A percentile compares a stretch with the other conserved stretches of the same genome.
phyloP scores from a whole-genome alignment of 2,113 vertebrate species.

The Lophura nycthemera region DNA sequence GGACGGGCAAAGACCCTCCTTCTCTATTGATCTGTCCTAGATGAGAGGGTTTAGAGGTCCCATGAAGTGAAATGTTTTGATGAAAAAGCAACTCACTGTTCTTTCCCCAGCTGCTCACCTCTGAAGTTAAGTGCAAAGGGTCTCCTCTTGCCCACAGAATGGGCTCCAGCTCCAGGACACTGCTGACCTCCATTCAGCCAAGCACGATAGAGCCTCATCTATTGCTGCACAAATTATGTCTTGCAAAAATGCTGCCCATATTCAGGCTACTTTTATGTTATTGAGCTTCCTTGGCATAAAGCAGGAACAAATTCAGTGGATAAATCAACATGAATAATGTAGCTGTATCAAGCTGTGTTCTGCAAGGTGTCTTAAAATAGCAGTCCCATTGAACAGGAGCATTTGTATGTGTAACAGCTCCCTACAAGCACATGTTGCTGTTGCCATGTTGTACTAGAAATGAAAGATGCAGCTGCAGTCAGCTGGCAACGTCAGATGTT shows the following conservation, averaged over 20 bases:
- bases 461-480: not conserved
- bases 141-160: not conserved
- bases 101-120: not conserved
- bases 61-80: not conserved
- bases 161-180: not conserved
- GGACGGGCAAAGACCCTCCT: not conserved
- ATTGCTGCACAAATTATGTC: not conserved
- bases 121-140: accelerated
- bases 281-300: not conserved
- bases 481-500: not conserved
- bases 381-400: not conserved
- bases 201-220: not conserved
- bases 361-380: constrained; percentile 27
- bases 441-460: not conserved
- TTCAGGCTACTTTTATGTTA: not conserved
- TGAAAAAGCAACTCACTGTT: not conserved
- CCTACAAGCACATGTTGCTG: not conserved
- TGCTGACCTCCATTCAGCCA: not conserved
- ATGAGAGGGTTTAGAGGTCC: not conserved
- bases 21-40: not conserved
- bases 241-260: not conserved
- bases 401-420: not conserved
- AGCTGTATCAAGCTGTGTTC: not conserved
- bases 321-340: not conserved
- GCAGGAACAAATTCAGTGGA: not conserved